Evolutionary conservation across 1,140 invertebrate genomes (phyloP), one percentile per base, ranked within the genome.

Genomic region (Drosophila ercepeae): DNA sequence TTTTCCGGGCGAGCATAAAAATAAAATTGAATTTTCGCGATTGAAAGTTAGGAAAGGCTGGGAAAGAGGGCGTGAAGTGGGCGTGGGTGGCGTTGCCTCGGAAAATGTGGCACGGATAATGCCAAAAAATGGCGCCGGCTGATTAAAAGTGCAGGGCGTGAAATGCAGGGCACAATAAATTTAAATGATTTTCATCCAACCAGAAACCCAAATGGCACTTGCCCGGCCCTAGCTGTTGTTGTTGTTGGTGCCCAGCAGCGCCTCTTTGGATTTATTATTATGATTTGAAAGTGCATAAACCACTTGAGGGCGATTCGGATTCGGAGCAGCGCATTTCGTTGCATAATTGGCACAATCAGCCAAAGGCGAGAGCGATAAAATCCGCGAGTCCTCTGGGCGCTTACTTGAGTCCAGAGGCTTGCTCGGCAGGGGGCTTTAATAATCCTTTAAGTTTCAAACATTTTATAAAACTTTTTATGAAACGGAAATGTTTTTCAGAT

Each of bases 261-360:
- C 75, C 71, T 79, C 78, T 14, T 79, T 61, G 72, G 76, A 86
- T 88, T 86, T 86, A 86, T 81, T 86, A 86, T 86, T 86, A 88
- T 86, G 81, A 86, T 86, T 86, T 86, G 81, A 86, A 76, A 86
- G 81, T 88, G 81, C 81, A 86, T 76, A 86, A 83, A 86, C 76
- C 81, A 81, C 82, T 88, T 59, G 82, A 82, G 82, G 82, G 82
- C 77, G 82, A 77, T 63, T 84, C 59, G 70, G 63, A 51, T 67
- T 67, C 13, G 36, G 60, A 67, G 63, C 60, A 75, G 70, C 52
- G 71, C 82, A 88, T 82, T 86, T 82, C 77, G 82, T 55, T 81
- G 73, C 68, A 86, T 86, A 86, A 86, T 86, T 86, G 82, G 82
- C 82, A 88, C 82, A 86, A 86, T 86, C 82, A 86, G 82, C 77